Base-by-base conservation (phyloP, 53 echinoderm and acorn worm genomes). In the Astropecten irregularis region DNA sequence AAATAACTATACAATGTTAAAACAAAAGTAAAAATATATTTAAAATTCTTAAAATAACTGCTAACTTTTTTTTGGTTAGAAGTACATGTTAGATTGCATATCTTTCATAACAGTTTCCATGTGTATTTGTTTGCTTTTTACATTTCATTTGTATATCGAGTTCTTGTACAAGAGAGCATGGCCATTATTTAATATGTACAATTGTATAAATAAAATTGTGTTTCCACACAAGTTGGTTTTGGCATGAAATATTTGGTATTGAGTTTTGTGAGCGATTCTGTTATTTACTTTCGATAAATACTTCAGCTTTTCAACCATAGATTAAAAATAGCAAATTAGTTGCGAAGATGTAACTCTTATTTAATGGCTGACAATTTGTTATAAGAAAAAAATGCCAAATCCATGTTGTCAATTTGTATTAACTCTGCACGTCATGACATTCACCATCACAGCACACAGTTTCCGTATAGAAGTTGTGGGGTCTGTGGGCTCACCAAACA, bases 41-140 rank as follows among this genome's bases (percentile, higher is more conserved):
- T 57, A 54, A 37, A 55, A 74, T 50, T 74, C 56, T 26, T 27
- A 52, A 57, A 74, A 74, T 74, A 74, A 74, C 55, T 56, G 34
- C 74, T 74, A 56, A 73, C 61, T 26, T 57, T 44, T 68, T 15
- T 42, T 42, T 27, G 42, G 11, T 8, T 6, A 8, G 11, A 38
- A 35, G 29, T 74, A 74, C 74, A 74, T 57, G 74, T 74, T 74
- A 56, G 74, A 74, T 74, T 74, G 74, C 74, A 74, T 74, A 74
- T 74, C 38, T 56, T 55, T 56, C 57, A 55, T 74, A 20, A 56
- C 74, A 54, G 33, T 52, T 74, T 37, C 23, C 29, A 3, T 63
- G 31, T 61, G 62, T 42, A 42, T 42, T 42, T 11, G 11, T 42
- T 42, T 42, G n/a, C 31, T 36, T 57, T 74, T 36, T 26, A 57